Conservation (phyloP, 1,140 invertebrate species). For the Chymomyza costata region DNA sequence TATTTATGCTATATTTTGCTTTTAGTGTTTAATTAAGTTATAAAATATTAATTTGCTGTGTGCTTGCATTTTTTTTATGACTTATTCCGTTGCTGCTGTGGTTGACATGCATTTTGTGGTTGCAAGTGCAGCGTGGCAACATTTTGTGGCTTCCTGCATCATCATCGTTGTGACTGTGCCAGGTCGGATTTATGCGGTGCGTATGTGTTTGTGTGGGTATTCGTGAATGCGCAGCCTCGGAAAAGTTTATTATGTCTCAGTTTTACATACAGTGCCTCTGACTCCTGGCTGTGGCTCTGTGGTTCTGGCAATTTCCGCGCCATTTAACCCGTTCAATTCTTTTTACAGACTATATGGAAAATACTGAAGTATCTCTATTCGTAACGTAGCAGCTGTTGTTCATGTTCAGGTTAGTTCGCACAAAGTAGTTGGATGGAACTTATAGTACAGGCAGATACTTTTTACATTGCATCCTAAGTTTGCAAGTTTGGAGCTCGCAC, state of each 20-base stretch:
- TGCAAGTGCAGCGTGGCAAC: slow-evolving; percentile 25
- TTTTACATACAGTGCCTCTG: too few relatives aligned
- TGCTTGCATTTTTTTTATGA: slow-evolving; percentile 40
- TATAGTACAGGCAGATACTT: too few relatives aligned
- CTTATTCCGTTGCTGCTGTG: slow-evolving; percentile 27
- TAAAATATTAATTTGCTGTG: slow-evolving; percentile 66
- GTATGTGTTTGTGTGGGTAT: too few relatives aligned
- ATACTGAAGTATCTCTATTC: background rate
- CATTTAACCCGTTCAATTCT: slow-evolving; percentile 59
- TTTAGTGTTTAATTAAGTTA: slow-evolving; percentile 62
- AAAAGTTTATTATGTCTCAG: slow-evolving; percentile 29
- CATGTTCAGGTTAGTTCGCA: too few relatives aligned
- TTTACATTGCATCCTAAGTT: too few relatives aligned
- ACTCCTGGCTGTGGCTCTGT: too few relatives aligned
- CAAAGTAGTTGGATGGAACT: too few relatives aligned
- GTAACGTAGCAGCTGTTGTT: slow-evolving; percentile 18
- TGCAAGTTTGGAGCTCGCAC: too few relatives aligned
- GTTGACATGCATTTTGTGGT: slow-evolving; percentile 63
- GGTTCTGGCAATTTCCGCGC: slow-evolving; percentile 46
- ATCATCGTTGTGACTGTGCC: slow-evolving; percentile 9
- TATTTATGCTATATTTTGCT: slow-evolving; percentile 43
- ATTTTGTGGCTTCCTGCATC: slow-evolving; percentile 2
- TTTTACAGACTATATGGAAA: slow-evolving; percentile 37
- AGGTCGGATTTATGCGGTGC: slow-evolving; percentile 24
- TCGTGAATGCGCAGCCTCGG: background rate